Conservation (phyloP, 2,113 vertebrate genomes). For the Leptosomus discolor region DNA sequence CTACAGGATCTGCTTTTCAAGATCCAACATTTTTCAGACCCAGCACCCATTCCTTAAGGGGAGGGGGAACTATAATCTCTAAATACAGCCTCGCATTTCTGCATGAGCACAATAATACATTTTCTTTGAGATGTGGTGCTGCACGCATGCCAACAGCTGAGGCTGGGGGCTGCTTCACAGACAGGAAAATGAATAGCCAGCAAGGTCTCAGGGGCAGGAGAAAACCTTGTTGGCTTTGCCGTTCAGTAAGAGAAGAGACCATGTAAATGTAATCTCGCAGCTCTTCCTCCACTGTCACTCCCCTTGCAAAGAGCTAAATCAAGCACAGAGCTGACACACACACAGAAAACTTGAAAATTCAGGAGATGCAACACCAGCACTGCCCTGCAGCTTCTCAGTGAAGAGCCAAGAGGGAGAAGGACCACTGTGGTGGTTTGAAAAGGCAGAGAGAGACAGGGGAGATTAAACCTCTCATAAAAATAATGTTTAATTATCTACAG, state of each 20-base stretch:
- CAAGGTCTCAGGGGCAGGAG: neutral
- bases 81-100: neutral
- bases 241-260: neutral
- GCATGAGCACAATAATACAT: neutral
- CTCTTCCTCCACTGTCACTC: neutral
- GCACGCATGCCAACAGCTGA: rapidly evolving
- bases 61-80: neutral
- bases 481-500: neutral
- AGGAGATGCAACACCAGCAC: neutral
- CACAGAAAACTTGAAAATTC: neutral
- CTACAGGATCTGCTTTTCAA: neutral
- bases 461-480: neutral
- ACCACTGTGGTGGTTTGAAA: neutral
- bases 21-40: neutral
- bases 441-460: neutral
- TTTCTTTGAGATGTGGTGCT: neutral
- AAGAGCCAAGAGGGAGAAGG: neutral
- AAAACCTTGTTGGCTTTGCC: neutral
- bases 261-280: rapidly evolving
- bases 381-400: neutral
- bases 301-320: neutral
- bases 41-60: neutral
- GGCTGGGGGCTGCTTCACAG: neutral
- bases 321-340: rapidly evolving
- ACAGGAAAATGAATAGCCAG: neutral